Base-by-base conservation (phyloP, 2,797 vertebrate genomes). In the Sebastes flavidus region DNA sequence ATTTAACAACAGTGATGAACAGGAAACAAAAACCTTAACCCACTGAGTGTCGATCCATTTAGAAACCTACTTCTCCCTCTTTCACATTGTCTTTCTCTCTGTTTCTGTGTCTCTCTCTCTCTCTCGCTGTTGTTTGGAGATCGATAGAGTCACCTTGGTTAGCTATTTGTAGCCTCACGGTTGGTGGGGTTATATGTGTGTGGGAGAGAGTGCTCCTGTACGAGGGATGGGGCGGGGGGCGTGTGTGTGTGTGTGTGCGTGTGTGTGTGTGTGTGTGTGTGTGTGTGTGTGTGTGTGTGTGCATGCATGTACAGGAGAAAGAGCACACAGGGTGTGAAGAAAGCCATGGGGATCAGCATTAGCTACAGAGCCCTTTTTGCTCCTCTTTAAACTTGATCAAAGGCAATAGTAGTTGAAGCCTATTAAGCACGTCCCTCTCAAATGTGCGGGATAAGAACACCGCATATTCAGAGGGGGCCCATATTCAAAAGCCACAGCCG, bases 141-240 rank as follows among this genome's bases (percentile, higher is more conserved):
- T 96, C 96, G 88, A 96, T 96, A 91, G 91, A 96, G 95, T 96
- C 95, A 96, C 96, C 96, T 96, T 96, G 95, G 93, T 93, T 95
- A 87, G 95, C 93, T 95, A 94, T 95, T 95, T 95, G 95, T 95
- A 95, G 95, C 91, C 91, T 89, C 87, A 80, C 84, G 89, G 89
- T 92, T 92, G 91, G 92, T 92, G 91, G 88, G 91, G 90, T 92
- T 93, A 89, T 91, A 68, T 86, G 85, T 87, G 89, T 91, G 90
- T 91, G 89, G 72, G 88, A 88, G 92, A 80, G 72, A 77, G 81
- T 49, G 81, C 85, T 88, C 84, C 82, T 77, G 83, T 88, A 83
- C 46, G 55, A 88, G 83, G 87, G 79, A 70, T 74, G 80, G 83
- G 72, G 76, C 61, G 83, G 61, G 75, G 55, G 86, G 82, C 20